Evolutionary conservation across 2,113 vertebrate genomes (phyloP).

Genomic region (Phylloscopus trochilus): DNA sequence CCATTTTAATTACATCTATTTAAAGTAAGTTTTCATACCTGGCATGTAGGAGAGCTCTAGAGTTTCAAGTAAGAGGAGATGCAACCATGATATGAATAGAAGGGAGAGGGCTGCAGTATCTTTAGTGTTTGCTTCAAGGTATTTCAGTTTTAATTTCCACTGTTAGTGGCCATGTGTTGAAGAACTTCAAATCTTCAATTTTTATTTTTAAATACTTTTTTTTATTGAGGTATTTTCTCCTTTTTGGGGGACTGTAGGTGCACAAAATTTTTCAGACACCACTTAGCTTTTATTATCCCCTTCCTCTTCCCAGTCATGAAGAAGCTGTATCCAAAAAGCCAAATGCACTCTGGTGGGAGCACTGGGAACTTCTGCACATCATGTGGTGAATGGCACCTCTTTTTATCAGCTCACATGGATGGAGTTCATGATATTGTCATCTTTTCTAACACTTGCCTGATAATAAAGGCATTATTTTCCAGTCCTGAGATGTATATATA

Average conservation of each 20-base stretch:
- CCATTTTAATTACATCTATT: constrained; percentile 89
- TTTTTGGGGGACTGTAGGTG: neutral
- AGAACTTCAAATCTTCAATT: neutral
- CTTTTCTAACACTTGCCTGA: neutral
- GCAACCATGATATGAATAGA: neutral
- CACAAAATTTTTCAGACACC: neutral
- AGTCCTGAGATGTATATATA: neutral
- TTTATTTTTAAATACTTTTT: neutral
- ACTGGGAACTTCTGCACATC: neutral
- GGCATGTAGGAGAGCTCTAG: neutral
- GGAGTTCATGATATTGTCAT: neutral
- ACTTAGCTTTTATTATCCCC: neutral
- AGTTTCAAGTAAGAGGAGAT: constrained; percentile 15
- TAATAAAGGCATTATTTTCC: neutral
- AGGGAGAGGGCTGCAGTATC: neutral
- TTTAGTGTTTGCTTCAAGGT: neutral
- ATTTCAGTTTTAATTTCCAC: neutral
- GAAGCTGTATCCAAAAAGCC: neutral
- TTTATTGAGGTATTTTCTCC: neutral
- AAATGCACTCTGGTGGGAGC: neutral
- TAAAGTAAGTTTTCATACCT: constrained; percentile 82
- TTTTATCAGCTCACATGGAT: neutral
- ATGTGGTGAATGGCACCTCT: neutral
- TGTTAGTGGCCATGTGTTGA: neutral
- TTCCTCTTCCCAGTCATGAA: neutral